phyloP scores from a whole-genome alignment of 2,113 vertebrate genomes.

The Melanerpes aurifrons region DNA sequence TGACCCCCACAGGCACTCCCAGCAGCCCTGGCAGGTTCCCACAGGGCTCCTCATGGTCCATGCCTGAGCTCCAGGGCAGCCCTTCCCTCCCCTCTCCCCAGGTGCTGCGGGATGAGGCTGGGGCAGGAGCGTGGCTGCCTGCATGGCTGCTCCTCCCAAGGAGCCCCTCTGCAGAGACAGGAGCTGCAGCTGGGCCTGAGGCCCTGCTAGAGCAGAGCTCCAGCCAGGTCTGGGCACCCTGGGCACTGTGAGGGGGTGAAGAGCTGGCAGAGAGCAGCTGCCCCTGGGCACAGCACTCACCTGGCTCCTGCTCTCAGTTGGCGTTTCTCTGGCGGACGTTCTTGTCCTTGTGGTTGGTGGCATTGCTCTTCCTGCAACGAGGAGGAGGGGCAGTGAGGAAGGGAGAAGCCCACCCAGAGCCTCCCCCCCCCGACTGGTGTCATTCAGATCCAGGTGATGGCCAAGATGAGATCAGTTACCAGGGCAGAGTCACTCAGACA shows the following conservation, averaged over 20 bases:
- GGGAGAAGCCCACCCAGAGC: background rate
- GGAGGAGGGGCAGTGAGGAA: background rate
- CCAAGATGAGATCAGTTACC: background rate
- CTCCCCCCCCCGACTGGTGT: accelerated
- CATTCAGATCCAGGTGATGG: background rate
- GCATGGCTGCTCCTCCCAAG: background rate
- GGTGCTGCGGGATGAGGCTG: accelerated
- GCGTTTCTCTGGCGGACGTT: constrained; percentile 93
- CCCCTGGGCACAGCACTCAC: background rate
- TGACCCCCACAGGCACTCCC: accelerated
- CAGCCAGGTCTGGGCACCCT: too few relatives aligned
- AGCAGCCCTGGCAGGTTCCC: background rate
- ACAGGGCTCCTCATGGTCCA: background rate
- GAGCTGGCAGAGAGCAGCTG: background rate
- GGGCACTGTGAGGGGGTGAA: background rate
- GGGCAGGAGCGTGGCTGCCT: background rate
- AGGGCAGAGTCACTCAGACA: background rate
- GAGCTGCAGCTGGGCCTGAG: background rate
- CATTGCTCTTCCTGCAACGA: constrained; percentile 88
- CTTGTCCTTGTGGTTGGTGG: constrained; percentile 90
- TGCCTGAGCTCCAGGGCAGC: background rate
- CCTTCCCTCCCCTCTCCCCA: background rate
- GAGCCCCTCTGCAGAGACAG: background rate
- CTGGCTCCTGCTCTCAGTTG: constrained; percentile 76
- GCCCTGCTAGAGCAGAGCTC: background rate